Evolutionary conservation across 1,140 invertebrate species (phyloP), one percentile per base, ranked within the genome.

Genomic region (Hormaphis cornu): DNA sequence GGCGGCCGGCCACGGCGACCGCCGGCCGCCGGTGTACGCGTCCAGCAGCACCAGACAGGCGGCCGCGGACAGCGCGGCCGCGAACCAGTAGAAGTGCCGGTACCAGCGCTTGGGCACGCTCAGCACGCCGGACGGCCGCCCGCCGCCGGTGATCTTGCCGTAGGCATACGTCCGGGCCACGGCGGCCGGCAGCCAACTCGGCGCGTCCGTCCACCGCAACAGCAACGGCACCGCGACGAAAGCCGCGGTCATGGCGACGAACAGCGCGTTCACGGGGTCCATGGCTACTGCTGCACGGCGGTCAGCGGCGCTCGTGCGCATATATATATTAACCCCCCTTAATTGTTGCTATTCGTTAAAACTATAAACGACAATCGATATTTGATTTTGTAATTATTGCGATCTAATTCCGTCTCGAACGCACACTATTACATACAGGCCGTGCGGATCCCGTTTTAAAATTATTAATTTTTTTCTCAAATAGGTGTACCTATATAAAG

Each of bases 41-140:
- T 56, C 53, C 10, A 20, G 14, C 30, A 56, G 18, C 10, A 12
- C 53, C 30, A 56, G 53, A 0, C 30, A 18, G 2, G 53, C n/a
- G 4, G 14, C 18, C 53, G 6, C 1, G 0, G 30, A 1, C 18
- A 56, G 30, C 18, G 18, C 53, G 5, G 35, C 5, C 12, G 54
- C 12, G 5, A 22, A 16, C 20, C 7, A 33, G 33, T 58, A 58
- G 14, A 58, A 58, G 20, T 58, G 54, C 2, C 3, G 14, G 54
- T 58, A 58, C 54, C 54, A 58, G 8, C 54, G 54, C 9, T 58
- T 58, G 14, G 54, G 54, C 54, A 58, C 54, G 54, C 33, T 40
- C 20, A 58, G 20, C 12, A 58, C 33, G 14, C 53, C 54, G 14
- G 54, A 9, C 6, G 33, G 54, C 20, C 20, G 20, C 53, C 30